Evolutionary conservation across 2,888 invertebrate genomes (phyloP).

Genomic region (Tetranychus piercei): DNA sequence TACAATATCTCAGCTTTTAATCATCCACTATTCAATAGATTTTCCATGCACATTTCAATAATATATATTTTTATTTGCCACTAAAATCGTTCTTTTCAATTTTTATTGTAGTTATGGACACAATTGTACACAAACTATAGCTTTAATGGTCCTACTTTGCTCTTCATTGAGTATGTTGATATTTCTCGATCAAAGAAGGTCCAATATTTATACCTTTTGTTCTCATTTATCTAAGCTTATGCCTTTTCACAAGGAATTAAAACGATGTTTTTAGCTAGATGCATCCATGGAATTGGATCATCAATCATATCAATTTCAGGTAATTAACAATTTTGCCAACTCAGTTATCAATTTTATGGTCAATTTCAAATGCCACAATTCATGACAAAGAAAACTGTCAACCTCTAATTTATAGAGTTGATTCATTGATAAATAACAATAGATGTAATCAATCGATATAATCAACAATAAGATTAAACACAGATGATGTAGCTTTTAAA

Average conservation of each 20-base stretch:
- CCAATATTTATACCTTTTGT: not conserved
- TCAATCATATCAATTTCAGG: constrained; percentile 55
- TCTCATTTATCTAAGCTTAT: constrained; percentile 42
- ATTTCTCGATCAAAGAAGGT: not conserved
- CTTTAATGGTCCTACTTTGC: constrained; percentile 47
- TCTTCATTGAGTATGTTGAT: constrained; percentile 47
- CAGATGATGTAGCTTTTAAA: too few species aligned
- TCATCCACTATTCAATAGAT: too few species aligned
- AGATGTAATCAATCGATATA: too few species aligned
- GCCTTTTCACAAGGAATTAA: constrained; percentile 52
- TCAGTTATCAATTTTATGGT: not conserved
- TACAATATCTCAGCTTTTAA: too few species aligned
- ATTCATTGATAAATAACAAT: too few species aligned
- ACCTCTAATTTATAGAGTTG: too few species aligned
- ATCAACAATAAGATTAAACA: too few species aligned
- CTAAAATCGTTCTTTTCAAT: not conserved
- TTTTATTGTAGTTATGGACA: constrained; percentile 40
- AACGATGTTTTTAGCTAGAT: constrained; percentile 50
- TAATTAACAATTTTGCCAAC: constrained; percentile 26
- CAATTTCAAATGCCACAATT: too few species aligned
- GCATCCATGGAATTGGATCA: constrained; percentile 59
- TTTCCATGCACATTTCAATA: too few species aligned
- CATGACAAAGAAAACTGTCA: too few species aligned
- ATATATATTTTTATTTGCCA: too few species aligned
- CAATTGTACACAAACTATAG: constrained; percentile 47